Percentiles rank a stretch among this genome's conserved stretches.
These are phyloP conservation scores for Porites lobata DNA, from an alignment of 92 coral and sea anemone species.

Conservation along the genomic window DNA sequence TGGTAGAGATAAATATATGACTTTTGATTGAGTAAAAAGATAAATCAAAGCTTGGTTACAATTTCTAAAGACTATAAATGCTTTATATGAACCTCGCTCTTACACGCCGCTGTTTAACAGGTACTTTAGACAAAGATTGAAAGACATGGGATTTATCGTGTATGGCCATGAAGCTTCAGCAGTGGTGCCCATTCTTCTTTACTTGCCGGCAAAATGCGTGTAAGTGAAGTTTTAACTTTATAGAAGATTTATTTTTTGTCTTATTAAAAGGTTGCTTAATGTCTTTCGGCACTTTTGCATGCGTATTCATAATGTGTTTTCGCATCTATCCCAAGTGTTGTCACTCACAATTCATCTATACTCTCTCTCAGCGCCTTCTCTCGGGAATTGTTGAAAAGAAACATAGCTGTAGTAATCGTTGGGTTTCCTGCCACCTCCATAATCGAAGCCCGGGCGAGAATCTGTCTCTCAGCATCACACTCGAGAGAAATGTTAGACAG, in stretches of 20 bases:
- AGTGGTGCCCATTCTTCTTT: slow-evolving; percentile 91
- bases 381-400: slow-evolving; percentile 91
- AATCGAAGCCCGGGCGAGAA: slow-evolving; percentile 94
- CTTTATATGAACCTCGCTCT: too few relatives aligned
- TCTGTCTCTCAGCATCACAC: slow-evolving; percentile 97
- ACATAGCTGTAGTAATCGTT: slow-evolving; percentile 91
- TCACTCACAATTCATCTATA: too few relatives aligned
- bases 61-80: too few relatives aligned
- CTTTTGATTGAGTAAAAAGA: too few relatives aligned
- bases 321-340: not conserved
- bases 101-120: slow-evolving; percentile 35
- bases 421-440: slow-evolving; percentile 98
- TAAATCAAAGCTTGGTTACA: too few relatives aligned
- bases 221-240: slow-evolving; percentile 41
- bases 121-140: slow-evolving; percentile 90
- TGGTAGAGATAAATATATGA: too few relatives aligned
- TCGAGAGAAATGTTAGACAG: slow-evolving; percentile 89
- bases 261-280: too few relatives aligned
- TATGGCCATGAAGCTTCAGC: slow-evolving; percentile 98
- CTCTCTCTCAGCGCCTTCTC: slow-evolving; percentile 82
- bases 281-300: not conserved
- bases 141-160: slow-evolving; percentile 96
- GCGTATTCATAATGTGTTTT: not conserved
- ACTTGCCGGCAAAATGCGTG: slow-evolving; percentile 95
- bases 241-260: not conserved